A percentile compares a stretch with the other conserved stretches of the same genome.
phyloP scores from a whole-genome alignment of 2,888 invertebrate species.

The Chorisops tibialis region DNA sequence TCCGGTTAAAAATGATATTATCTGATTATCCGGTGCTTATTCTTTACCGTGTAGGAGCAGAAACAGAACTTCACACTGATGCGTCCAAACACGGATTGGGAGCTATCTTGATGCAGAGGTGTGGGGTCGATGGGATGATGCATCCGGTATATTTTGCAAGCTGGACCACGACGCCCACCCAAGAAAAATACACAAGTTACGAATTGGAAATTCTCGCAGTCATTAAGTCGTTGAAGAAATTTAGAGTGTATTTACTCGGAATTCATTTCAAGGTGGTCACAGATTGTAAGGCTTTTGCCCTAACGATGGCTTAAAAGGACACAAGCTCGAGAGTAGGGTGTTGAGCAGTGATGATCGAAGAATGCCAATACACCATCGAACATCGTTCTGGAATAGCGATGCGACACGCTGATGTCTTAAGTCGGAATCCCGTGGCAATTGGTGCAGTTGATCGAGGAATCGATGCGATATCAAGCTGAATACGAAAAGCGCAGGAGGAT shows the following conservation, averaged over 20 bases:
- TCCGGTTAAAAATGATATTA: conserved; percentile 1
- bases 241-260: conserved; percentile 23
- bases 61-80: conserved; percentile 36
- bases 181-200: conserved; percentile 18
- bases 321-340: neutral
- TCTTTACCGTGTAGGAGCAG: conserved; percentile 31
- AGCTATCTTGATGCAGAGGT: conserved; percentile 34
- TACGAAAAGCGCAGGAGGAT: neutral
- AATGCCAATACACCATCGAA: neutral
- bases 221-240: conserved; percentile 18
- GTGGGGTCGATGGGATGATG: neutral
- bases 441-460: neutral
- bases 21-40: conserved; percentile 28
- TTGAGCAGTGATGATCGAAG: conserved; percentile 13
- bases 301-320: conserved; percentile 17
- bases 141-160: conserved; percentile 1
- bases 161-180: neutral
- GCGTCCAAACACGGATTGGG: conserved; percentile 35
- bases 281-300: conserved; percentile 18
- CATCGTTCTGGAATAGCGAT: conserved; percentile 14
- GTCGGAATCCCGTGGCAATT: neutral
- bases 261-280: conserved; percentile 18
- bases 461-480: neutral
- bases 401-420: too few species aligned
- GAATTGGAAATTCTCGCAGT: conserved; percentile 29